A percentile compares a stretch with the other conserved stretches of the same genome.
Conservation (phyloP, 2,797 vertebrate species). For the Oophaga sylvatica region DNA sequence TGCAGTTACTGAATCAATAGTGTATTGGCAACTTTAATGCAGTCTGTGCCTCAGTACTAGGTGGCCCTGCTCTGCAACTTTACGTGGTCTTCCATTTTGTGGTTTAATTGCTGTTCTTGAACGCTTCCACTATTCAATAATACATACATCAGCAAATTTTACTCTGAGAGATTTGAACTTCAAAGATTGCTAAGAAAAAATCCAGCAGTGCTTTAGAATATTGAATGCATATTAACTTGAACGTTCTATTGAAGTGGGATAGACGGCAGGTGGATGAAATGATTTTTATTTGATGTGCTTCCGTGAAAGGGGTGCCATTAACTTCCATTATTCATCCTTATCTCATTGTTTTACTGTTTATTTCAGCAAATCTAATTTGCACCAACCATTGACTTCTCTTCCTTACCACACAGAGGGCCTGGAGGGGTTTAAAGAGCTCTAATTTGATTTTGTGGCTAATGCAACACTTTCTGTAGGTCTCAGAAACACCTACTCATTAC, state of each 20-base stretch:
- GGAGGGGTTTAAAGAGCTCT: conserved; percentile 16
- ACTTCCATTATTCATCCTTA: conserved; percentile 53
- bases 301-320: conserved; percentile 19
- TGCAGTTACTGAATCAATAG: too few relatives aligned
- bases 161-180: background rate
- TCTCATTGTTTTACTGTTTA: conserved; percentile 58
- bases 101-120: too few relatives aligned
- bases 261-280: conserved; percentile 12
- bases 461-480: conserved; percentile 31
- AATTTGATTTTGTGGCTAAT: conserved; percentile 46
- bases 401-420: conserved; percentile 39
- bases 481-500: background rate
- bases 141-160: background rate
- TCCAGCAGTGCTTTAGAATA: background rate
- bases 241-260: background rate
- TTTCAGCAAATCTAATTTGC: conserved; percentile 54
- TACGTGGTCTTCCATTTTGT: too few relatives aligned
- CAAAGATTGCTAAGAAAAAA: too few relatives aligned
- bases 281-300: conserved; percentile 31
- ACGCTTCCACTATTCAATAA: too few relatives aligned
- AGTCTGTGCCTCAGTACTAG: too few relatives aligned
- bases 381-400: conserved; percentile 25
- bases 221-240: background rate
- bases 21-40: too few relatives aligned
- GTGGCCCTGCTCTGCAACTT: too few relatives aligned